phyloP scores from a whole-genome alignment of 2,797 vertebrate species.

The Cheracebus regulus region DNA sequence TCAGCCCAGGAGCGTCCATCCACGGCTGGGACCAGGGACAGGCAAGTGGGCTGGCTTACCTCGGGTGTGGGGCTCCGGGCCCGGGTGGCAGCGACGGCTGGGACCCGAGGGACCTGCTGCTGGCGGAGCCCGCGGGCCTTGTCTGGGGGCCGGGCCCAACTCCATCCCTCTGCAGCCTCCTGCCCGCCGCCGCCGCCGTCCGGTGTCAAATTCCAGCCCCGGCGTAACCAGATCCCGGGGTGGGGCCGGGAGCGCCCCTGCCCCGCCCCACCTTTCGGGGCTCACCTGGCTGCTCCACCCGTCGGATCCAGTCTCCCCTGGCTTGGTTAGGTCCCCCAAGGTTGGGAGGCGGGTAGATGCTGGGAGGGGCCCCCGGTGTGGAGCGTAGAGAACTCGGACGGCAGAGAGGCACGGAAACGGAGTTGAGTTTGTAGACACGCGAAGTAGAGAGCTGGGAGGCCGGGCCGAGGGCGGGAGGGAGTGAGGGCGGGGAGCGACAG shows the following conservation, averaged over 20 bases:
- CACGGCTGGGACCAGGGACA: background rate
- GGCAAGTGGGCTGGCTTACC: slow-evolving; percentile 58
- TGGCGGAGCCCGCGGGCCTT: slow-evolving; percentile 72
- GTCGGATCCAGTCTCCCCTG: background rate
- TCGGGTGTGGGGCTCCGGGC: slow-evolving; percentile 24
- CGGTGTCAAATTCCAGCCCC: slow-evolving; percentile 86
- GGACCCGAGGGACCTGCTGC: slow-evolving; percentile 72
- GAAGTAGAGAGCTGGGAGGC: slow-evolving; percentile 66
- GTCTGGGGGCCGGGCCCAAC: slow-evolving; percentile 78
- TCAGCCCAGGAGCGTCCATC: background rate
- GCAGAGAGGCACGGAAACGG: slow-evolving; percentile 47
- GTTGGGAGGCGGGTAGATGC: background rate
- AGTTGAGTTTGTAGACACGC: slow-evolving; percentile 60
- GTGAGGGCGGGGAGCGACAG: background rate
- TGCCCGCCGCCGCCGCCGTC: slow-evolving; percentile 70
- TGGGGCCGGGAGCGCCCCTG: slow-evolving; percentile 65
- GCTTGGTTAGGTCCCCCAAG: slow-evolving; percentile 5
- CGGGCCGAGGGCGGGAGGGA: slow-evolving; percentile 42
- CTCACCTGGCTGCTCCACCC: slow-evolving; percentile 73
- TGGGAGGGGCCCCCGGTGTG: slow-evolving; percentile 12
- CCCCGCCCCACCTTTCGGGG: slow-evolving; percentile 74
- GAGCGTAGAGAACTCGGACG: background rate
- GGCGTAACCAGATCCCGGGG: slow-evolving; percentile 83
- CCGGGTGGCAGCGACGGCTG: slow-evolving; percentile 24
- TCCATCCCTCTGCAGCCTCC: slow-evolving; percentile 83